Percentiles rank a stretch among this genome's conserved stretches.
These are phyloP conservation scores for Lasioglossum malachurum DNA, from an alignment of 2,888 invertebrate species.

Conservation along the genomic window DNA sequence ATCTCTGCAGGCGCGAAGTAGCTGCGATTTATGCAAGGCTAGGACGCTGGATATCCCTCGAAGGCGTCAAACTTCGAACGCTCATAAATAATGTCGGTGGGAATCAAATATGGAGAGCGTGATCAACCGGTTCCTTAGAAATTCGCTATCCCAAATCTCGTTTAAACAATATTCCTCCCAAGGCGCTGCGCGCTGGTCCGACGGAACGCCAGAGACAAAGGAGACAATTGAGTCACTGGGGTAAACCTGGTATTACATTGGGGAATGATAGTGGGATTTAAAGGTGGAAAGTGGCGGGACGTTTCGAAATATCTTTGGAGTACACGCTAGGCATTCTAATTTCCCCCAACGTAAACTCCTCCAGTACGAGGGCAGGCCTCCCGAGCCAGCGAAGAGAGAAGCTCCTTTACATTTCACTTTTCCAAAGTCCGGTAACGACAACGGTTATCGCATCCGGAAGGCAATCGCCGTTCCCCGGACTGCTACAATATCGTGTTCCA, in stretches of 20 bases:
- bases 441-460: slow-evolving; percentile 44
- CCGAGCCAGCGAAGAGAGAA: background rate
- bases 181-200: background rate
- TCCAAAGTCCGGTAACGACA: slow-evolving; percentile 41
- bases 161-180: slow-evolving; percentile 1
- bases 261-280: background rate
- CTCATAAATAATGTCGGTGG: slow-evolving; percentile 12
- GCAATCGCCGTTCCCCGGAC: slow-evolving; percentile 23
- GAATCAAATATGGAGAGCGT: slow-evolving; percentile 19
- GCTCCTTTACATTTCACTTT: slow-evolving; percentile 43
- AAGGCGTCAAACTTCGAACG: slow-evolving; percentile 20
- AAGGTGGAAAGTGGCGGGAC: background rate
- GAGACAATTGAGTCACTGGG: background rate
- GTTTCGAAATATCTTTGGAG: background rate
- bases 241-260: background rate
- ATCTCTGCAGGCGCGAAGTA: background rate
- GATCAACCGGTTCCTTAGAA: background rate
- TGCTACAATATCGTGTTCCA: background rate
- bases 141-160: slow-evolving; percentile 9
- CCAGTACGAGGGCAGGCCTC: background rate
- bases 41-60: slow-evolving; percentile 8
- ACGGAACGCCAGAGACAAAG: background rate
- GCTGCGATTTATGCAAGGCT: slow-evolving; percentile 20
- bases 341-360: too few species aligned
- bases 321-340: too few species aligned